phyloP scores from a whole-genome alignment of 2,797 vertebrate genomes.

The Pseudochirops cupreus region DNA sequence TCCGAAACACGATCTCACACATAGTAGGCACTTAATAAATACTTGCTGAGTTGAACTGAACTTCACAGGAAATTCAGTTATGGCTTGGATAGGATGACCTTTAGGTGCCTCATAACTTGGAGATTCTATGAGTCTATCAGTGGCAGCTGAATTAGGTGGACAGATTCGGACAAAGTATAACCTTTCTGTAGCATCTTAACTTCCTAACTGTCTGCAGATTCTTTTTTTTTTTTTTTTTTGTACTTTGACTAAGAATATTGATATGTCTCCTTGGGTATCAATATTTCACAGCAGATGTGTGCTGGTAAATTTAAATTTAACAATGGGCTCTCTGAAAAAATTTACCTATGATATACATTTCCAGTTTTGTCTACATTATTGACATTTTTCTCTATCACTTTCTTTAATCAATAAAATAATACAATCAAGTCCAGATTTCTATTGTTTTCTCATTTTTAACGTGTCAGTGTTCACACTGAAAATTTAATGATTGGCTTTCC shows the following conservation, averaged over 20 bases:
- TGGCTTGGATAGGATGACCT: background rate
- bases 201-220: background rate
- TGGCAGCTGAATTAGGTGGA: background rate
- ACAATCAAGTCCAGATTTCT: background rate
- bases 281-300: background rate
- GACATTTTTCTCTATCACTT: background rate
- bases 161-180: background rate
- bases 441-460: background rate
- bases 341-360: background rate
- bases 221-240: background rate
- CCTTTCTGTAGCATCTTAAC: background rate
- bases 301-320: background rate
- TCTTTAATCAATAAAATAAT: background rate
- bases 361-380: background rate
- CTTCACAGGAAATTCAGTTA: background rate
- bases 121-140: background rate
- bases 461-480: background rate
- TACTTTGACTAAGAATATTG: background rate
- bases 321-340: background rate
- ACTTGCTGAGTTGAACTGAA: slow-evolving; percentile 6
- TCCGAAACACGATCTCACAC: background rate
- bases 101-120: background rate
- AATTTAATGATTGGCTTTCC: background rate
- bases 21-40: background rate
- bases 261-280: background rate